These are phyloP conservation scores for Subacronicta megacephala DNA, from an alignment of 2,888 invertebrate genomes.

Conservation along the genomic window DNA sequence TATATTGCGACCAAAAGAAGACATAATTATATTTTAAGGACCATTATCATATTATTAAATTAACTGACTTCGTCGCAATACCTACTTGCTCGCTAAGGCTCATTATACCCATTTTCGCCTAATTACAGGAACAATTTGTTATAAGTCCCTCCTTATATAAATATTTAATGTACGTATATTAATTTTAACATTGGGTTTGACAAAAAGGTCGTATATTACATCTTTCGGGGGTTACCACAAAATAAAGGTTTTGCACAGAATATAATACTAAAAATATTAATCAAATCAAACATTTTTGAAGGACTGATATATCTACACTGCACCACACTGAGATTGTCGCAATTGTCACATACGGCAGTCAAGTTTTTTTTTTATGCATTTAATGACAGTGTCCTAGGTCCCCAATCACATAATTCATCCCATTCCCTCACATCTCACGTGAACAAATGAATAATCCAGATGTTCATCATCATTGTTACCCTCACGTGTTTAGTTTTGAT, in stretches of 20 bases:
- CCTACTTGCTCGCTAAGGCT: slow-evolving; percentile 35
- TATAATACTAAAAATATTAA: background rate
- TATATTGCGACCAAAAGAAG: slow-evolving; percentile 40
- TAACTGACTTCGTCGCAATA: slow-evolving; percentile 31
- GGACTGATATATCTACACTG: slow-evolving; percentile 24
- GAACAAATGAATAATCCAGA: slow-evolving; percentile 41
- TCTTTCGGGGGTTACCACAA: no score
- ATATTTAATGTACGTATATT: slow-evolving; percentile 15
- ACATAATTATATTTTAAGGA: slow-evolving; percentile 42
- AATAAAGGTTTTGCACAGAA: no score
- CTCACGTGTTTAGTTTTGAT: slow-evolving; percentile 2
- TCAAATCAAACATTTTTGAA: background rate
- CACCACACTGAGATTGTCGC: slow-evolving; percentile 14
- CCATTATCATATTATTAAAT: slow-evolving; percentile 52
- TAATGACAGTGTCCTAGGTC: slow-evolving; percentile 46
- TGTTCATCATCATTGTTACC: slow-evolving; percentile 33
- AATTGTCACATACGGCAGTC: slow-evolving; percentile 37
- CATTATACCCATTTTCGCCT: slow-evolving; percentile 41
- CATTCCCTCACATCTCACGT: slow-evolving; percentile 25
- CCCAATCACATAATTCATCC: slow-evolving; percentile 54
- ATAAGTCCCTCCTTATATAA: slow-evolving; percentile 45
- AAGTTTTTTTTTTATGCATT: slow-evolving; percentile 56
- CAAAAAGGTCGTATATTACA: no score
- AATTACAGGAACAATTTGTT: slow-evolving; percentile 37
- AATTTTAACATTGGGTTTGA: slow-evolving; percentile 9